A percentile compares a stretch with the other conserved stretches of the same genome.
phyloP scores from a whole-genome alignment of 1,140 invertebrate species.

The Laodelphax striatellus region DNA sequence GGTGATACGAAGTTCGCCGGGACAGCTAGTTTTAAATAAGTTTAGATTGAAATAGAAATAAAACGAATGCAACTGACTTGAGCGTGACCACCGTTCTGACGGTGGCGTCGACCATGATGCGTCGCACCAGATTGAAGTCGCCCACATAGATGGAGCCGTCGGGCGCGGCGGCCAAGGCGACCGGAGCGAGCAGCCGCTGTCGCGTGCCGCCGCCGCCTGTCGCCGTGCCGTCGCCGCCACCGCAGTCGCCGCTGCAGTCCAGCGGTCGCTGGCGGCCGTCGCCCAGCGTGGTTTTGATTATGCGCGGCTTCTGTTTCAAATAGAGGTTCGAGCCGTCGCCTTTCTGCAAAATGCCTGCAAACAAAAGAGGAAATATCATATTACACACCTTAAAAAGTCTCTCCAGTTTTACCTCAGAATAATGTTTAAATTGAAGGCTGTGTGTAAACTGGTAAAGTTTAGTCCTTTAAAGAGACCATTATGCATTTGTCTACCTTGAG shows the following conservation, averaged over 20 bases:
- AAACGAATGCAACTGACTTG: constrained; percentile 71
- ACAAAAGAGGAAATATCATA: too few species aligned
- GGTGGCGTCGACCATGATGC: constrained; percentile 76
- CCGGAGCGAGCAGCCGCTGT: constrained; percentile 80
- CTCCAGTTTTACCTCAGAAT: too few species aligned
- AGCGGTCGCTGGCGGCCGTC: constrained; percentile 80
- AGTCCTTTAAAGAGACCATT: too few species aligned
- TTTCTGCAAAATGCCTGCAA: constrained; percentile 82
- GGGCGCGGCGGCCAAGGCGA: constrained; percentile 76
- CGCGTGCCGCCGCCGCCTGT: constrained; percentile 48
- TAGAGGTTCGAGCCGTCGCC: constrained; percentile 96
- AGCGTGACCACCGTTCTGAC: constrained; percentile 79
- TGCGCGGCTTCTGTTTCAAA: constrained; percentile 82
- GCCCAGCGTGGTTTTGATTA: constrained; percentile 85
- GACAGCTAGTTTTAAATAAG: too few species aligned
- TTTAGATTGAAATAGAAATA: too few species aligned
- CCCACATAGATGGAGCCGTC: constrained; percentile 93
- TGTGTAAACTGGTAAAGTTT: too few species aligned
- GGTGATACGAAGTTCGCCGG: too few species aligned
- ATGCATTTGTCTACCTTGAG: too few species aligned
- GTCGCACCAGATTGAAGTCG: constrained; percentile 89
- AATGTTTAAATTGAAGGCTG: too few species aligned
- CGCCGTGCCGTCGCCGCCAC: constrained; percentile 75
- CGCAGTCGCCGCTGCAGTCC: constrained; percentile 61
- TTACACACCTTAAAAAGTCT: too few species aligned